Conservation (phyloP, 2,888 invertebrate genomes). For the Tuberolachnus salignus region DNA sequence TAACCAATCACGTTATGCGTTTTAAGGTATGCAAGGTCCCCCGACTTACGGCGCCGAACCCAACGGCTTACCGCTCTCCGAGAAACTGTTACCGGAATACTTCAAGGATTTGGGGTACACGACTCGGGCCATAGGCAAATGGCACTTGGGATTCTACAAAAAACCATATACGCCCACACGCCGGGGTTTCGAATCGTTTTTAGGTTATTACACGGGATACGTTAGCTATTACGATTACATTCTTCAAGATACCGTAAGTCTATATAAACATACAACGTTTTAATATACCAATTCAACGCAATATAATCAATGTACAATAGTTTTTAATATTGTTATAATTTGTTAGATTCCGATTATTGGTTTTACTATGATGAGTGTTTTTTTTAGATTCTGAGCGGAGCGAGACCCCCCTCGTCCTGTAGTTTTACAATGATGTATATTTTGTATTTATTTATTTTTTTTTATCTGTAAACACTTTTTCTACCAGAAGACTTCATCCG, state of each 20-base stretch:
- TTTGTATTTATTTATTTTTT: too few species aligned
- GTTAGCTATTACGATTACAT: conserved; percentile 77
- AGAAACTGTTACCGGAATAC: conserved; percentile 74
- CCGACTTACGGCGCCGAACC: conserved; percentile 74
- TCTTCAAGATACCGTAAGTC: conserved; percentile 64
- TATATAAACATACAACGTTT: too few species aligned
- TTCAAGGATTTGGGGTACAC: conserved; percentile 72
- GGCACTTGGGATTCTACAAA: conserved; percentile 83
- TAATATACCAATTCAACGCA: too few species aligned
- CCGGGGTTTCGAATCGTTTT: conserved; percentile 80
- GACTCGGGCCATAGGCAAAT: conserved; percentile 87
- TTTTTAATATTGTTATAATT: too few species aligned
- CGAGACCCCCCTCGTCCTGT: too few species aligned
- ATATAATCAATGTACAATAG: too few species aligned
- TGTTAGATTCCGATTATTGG: too few species aligned
- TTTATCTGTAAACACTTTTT: too few species aligned
- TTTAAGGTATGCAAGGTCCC: conserved; percentile 76
- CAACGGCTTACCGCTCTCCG: conserved; percentile 72
- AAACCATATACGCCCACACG: conserved; percentile 74
- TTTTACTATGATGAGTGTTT: too few species aligned
- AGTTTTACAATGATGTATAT: too few species aligned
- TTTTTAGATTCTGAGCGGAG: too few species aligned
- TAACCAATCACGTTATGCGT: neutral
- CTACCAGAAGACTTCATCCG: too few species aligned
- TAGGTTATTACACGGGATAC: conserved; percentile 78